A percentile compares a stretch with the other conserved stretches of the same genome.
Evolutionary conservation across 92 coral and sea anemone genomes (phyloP).

Genomic region (Blastomussa wellsi): DNA sequence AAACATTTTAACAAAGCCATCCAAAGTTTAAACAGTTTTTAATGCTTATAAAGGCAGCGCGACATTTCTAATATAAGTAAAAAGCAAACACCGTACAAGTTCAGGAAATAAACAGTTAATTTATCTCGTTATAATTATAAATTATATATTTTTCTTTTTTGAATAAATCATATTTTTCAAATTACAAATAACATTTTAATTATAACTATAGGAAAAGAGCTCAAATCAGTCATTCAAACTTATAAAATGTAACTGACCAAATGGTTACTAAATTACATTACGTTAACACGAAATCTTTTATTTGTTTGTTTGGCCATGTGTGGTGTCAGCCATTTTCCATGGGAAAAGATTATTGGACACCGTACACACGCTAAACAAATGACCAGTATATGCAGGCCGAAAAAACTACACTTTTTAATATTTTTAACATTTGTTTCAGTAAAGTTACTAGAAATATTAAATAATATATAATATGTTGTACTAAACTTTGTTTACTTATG

Average conservation of each 20-base stretch:
- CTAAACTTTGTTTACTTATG: constrained; percentile 24
- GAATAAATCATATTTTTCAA: constrained; percentile 12
- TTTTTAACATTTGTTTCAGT: no score
- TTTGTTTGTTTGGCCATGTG: background rate
- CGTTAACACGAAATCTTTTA: background rate
- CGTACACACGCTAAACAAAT: background rate
- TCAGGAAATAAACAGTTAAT: background rate
- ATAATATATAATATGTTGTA: constrained; percentile 21
- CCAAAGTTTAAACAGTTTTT: background rate
- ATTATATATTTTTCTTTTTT: background rate
- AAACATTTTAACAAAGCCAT: background rate
- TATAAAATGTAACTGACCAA: background rate
- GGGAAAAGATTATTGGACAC: background rate
- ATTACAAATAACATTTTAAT: background rate
- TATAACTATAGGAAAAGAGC: background rate
- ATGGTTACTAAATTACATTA: background rate
- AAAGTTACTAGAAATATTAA: constrained; percentile 20
- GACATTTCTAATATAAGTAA: background rate
- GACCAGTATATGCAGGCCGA: background rate
- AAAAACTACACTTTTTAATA: background rate
- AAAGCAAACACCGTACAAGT: background rate
- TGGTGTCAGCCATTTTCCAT: background rate
- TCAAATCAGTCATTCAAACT: background rate
- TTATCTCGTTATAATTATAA: background rate
- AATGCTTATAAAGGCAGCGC: background rate